Conservation (phyloP, 37 sponge, comb jelly and placozoan genomes). For the Bolinopsis microptera region DNA sequence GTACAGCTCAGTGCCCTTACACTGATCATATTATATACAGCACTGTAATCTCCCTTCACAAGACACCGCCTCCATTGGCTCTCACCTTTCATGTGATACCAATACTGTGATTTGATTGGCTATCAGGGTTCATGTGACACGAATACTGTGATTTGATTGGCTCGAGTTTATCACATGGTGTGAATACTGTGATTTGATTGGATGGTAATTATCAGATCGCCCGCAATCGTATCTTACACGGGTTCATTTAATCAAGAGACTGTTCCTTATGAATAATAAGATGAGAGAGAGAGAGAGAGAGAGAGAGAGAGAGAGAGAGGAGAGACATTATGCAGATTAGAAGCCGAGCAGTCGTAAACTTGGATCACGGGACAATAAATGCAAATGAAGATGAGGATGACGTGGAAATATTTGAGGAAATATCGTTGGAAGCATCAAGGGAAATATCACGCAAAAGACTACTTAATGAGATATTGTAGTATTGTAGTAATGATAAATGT, state of each 20-base stretch:
- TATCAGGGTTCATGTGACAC: background rate
- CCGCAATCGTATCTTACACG: background rate
- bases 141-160: background rate
- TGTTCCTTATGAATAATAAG: background rate
- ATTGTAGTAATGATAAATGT: too few species aligned
- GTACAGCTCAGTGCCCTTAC: too few species aligned
- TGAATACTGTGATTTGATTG: background rate
- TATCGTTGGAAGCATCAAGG: too few species aligned
- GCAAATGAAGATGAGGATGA: too few species aligned
- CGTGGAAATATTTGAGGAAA: too few species aligned
- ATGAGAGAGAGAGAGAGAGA: background rate
- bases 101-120: background rate
- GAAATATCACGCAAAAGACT: too few species aligned
- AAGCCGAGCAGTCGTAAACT: too few species aligned
- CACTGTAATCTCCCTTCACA: background rate
- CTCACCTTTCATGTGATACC: background rate
- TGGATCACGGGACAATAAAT: too few species aligned
- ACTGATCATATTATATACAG: background rate
- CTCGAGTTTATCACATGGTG: background rate
- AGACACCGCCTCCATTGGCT: background rate
- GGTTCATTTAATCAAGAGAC: background rate
- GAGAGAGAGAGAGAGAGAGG: too few species aligned
- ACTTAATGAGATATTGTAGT: too few species aligned
- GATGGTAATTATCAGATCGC: background rate
- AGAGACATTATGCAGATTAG: too few species aligned